phyloP scores from a whole-genome alignment of 2,888 invertebrate genomes.

The Hypsopygia costalis region DNA sequence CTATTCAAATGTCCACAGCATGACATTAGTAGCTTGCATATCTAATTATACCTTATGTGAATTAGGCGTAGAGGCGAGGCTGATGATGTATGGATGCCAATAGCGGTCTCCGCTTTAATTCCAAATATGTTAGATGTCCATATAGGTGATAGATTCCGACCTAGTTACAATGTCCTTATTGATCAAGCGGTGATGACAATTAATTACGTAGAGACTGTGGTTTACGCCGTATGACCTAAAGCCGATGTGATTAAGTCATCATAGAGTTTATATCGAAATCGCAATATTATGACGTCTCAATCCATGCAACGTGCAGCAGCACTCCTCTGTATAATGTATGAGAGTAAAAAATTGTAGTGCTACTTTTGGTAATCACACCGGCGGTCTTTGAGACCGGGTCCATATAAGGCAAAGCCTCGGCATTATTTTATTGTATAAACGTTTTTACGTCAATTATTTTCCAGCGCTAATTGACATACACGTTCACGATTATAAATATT shows the following conservation, averaged over 20 bases:
- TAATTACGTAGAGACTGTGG: constrained; percentile 38
- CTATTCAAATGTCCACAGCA: neutral
- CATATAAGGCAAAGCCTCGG: constrained; percentile 46
- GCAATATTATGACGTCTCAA: constrained; percentile 39
- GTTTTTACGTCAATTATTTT: constrained; percentile 71
- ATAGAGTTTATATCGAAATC: constrained; percentile 16
- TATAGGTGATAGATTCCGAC: constrained; percentile 46
- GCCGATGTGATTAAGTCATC: constrained; percentile 32
- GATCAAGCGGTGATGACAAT: constrained; percentile 49
- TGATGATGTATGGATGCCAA: constrained; percentile 37
- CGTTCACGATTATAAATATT: constrained; percentile 58
- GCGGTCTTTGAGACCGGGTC: constrained; percentile 29
- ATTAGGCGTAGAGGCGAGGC: constrained; percentile 17
- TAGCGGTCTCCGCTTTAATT: constrained; percentile 38
- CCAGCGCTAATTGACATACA: constrained; percentile 67
- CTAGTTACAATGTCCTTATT: constrained; percentile 51
- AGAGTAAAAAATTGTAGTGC: constrained; percentile 36
- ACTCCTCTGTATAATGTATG: constrained; percentile 24
- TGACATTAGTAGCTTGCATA: neutral
- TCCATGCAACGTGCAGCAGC: constrained; percentile 33
- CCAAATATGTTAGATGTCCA: constrained; percentile 29
- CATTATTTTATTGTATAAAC: constrained; percentile 59
- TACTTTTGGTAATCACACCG: constrained; percentile 39
- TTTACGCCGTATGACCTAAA: constrained; percentile 6
- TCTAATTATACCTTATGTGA: constrained; percentile 5